Evolutionary conservation across 1,140 invertebrate species (phyloP).

Genomic region (Maniola jurtina): DNA sequence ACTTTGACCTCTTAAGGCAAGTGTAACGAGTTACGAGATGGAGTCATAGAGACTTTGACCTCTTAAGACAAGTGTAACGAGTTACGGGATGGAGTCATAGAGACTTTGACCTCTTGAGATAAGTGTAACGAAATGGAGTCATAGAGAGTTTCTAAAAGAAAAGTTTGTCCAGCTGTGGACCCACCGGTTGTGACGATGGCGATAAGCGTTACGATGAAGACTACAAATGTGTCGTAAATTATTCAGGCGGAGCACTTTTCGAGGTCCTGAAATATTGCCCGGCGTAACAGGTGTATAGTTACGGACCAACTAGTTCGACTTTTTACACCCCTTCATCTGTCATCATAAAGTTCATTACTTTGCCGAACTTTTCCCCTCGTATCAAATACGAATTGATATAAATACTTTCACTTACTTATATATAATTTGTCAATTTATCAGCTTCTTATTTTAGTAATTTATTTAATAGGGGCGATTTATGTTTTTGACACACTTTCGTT

Average conservation of each 20-base stretch:
- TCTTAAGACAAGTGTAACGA: too few species aligned
- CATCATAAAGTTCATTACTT: constrained; percentile 19
- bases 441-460: neutral
- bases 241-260: neutral
- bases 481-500: neutral
- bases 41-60: too few species aligned
- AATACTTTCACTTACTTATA: too few species aligned
- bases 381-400: constrained; percentile 10
- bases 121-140: too few species aligned
- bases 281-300: constrained; percentile 22
- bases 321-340: constrained; percentile 17
- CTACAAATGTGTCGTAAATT: neutral
- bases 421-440: too few species aligned
- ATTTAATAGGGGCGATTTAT: neutral
- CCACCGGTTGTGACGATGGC: neutral
- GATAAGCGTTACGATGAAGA: neutral
- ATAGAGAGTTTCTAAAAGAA: neutral
- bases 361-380: constrained; percentile 4
- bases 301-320: constrained; percentile 13
- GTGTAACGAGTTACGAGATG: too few species aligned
- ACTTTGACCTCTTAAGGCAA: too few species aligned
- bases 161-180: neutral
- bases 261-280: constrained; percentile 12
- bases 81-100: too few species aligned
- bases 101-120: too few species aligned